phyloP scores from a whole-genome alignment of 2,888 invertebrate species.

The Drosophila kokeensis region DNA sequence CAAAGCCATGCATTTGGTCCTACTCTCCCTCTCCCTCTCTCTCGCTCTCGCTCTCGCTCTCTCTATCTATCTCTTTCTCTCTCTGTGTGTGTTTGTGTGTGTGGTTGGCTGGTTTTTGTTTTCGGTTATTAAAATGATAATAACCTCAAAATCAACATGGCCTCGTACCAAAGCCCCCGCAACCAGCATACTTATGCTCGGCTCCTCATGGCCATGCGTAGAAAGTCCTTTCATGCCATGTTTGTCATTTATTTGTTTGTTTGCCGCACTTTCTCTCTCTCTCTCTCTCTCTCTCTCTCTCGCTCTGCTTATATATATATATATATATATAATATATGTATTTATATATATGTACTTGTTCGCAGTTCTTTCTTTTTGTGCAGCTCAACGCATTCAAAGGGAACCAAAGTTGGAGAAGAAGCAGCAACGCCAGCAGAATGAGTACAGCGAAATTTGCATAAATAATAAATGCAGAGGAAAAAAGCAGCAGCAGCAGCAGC shows the following conservation, averaged over 20 bases:
- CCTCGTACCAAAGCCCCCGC: slow-evolving; percentile 34
- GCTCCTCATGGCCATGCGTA: slow-evolving; percentile 65
- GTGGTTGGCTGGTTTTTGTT: slow-evolving; percentile 56
- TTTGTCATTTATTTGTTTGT: slow-evolving; percentile 79
- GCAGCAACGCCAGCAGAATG: slow-evolving; percentile 18
- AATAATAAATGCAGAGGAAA: slow-evolving; percentile 68
- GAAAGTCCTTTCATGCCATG: slow-evolving; percentile 74
- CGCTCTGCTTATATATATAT: not conserved
- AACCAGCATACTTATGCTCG: slow-evolving; percentile 12
- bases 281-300: not conserved
- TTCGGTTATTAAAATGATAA: slow-evolving; percentile 78
- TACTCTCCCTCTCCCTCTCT: not conserved
- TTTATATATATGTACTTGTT: slow-evolving; percentile 20
- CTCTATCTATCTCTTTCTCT: not conserved
- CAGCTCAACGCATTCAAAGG: slow-evolving; percentile 58
- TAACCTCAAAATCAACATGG: slow-evolving; percentile 72
- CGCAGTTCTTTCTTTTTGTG: slow-evolving; percentile 32
- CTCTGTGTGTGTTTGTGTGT: slow-evolving; percentile 8
- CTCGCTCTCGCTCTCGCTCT: not conserved
- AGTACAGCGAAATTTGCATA: slow-evolving; percentile 68
- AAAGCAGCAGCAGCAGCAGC: slow-evolving; percentile 23
- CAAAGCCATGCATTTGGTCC: slow-evolving; percentile 23
- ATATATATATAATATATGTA: not conserved
- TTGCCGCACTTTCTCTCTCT: slow-evolving; percentile 21
- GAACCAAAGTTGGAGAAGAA: slow-evolving; percentile 25